phyloP scores from a whole-genome alignment of 2,797 vertebrate species.

The Pteronotus mesoamericanus region DNA sequence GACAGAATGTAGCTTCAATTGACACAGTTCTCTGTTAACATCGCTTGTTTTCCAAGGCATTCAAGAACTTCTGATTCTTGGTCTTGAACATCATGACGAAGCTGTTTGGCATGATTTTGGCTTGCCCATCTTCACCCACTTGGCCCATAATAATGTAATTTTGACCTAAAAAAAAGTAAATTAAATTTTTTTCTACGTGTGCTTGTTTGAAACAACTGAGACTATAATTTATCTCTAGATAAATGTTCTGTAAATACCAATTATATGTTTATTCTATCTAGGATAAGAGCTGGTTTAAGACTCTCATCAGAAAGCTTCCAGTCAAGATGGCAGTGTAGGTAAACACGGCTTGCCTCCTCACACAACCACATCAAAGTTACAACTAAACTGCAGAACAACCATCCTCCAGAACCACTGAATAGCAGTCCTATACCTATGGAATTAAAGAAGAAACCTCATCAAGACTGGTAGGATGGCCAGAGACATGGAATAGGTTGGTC shows the following conservation, averaged over 20 bases:
- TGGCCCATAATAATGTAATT: conserved; percentile 99
- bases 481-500: neutral
- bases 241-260: neutral
- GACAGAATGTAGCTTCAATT: conserved; percentile 28
- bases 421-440: neutral
- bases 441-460: neutral
- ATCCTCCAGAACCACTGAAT: neutral
- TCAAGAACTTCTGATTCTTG: conserved; percentile 94
- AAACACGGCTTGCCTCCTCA: neutral
- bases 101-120: conserved; percentile 92
- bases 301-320: neutral
- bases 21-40: conserved; percentile 84
- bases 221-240: neutral
- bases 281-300: conserved; percentile 7
- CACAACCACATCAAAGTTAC: neutral
- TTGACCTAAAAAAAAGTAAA: conserved; percentile 84
- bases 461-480: neutral
- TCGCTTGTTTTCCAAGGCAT: conserved; percentile 90
- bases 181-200: conserved; percentile 26
- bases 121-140: conserved; percentile 92
- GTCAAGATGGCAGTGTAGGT: neutral
- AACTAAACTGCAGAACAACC: neutral
- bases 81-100: conserved; percentile 94
- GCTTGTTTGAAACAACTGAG: neutral
- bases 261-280: neutral